phyloP scores from a whole-genome alignment of 2,888 invertebrate genomes.

The Pecten maximus region DNA sequence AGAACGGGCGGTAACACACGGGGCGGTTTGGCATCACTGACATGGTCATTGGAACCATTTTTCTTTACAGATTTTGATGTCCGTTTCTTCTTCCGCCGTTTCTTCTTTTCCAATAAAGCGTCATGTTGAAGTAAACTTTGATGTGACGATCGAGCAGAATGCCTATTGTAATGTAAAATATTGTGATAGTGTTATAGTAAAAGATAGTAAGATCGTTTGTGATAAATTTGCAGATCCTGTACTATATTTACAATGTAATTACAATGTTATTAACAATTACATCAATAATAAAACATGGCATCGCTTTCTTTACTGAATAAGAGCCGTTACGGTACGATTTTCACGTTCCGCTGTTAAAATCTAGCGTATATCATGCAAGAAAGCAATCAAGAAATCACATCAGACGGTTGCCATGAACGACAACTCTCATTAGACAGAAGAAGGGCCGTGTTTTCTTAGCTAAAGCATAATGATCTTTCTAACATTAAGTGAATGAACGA shows the following conservation, averaged over 20 bases:
- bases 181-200: too few relatives aligned
- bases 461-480: background rate
- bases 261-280: too few relatives aligned
- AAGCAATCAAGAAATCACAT: background rate
- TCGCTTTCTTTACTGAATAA: too few relatives aligned
- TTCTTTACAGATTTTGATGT: background rate
- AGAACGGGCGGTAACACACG: background rate
- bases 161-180: background rate
- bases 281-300: too few relatives aligned
- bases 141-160: constrained; percentile 38
- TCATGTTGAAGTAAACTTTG: constrained; percentile 41
- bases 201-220: too few relatives aligned
- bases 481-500: background rate
- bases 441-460: background rate
- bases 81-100: background rate
- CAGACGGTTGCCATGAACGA: background rate
- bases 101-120: constrained; percentile 36
- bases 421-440: background rate
- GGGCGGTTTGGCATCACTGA: background rate
- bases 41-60: background rate
- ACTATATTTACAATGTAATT: too few relatives aligned
- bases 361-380: background rate
- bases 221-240: too few relatives aligned
- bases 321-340: too few relatives aligned
- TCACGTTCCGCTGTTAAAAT: too few relatives aligned